Evolutionary conservation across 1,140 invertebrate species (phyloP).

Genomic region (Neodiprion virginianus): DNA sequence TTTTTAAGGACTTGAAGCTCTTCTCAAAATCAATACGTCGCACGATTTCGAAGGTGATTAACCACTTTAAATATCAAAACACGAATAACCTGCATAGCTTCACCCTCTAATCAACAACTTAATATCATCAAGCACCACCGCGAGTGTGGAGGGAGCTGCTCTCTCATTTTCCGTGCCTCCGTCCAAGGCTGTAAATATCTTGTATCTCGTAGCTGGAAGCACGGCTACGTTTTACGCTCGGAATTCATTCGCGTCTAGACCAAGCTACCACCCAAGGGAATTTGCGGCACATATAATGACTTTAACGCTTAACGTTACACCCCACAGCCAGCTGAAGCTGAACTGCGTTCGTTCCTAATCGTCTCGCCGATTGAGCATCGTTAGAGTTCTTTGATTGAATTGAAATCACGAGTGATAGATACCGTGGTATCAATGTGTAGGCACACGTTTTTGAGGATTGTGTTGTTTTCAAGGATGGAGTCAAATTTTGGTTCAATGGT

Average conservation of each 20-base stretch:
- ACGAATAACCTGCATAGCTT: not conserved
- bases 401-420: not conserved
- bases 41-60: no score
- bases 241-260: not conserved
- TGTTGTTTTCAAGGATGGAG: no score
- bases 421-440: not conserved
- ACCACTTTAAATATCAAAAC: no score
- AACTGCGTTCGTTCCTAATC: not conserved
- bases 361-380: not conserved
- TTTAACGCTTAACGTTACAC: not conserved
- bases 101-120: not conserved
- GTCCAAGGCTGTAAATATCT: not conserved
- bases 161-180: not conserved
- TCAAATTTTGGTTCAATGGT: not conserved
- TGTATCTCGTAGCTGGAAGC: not conserved
- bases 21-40: no score
- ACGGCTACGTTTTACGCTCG: not conserved
- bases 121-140: not conserved
- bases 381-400: not conserved
- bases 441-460: not conserved
- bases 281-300: not conserved
- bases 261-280: not conserved
- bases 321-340: not conserved
- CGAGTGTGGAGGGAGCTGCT: not conserved
- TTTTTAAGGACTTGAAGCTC: no score